Evolutionary conservation across 2,113 vertebrate genomes (phyloP).

Genomic region (Hippolais icterina): DNA sequence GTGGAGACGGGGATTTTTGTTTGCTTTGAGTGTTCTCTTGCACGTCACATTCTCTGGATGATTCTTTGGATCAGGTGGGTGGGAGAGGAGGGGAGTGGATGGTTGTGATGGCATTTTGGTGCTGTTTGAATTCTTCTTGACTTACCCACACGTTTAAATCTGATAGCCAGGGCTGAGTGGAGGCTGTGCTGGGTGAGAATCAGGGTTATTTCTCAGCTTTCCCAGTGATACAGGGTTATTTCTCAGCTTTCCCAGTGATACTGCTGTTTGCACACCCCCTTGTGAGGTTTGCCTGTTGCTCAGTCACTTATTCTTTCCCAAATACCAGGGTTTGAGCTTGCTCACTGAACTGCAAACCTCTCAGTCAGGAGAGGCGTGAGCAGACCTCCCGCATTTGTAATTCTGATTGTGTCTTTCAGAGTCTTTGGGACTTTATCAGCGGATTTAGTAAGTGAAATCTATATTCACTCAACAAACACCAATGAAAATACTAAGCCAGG

Average conservation of each 20-base stretch:
- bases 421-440: neutral
- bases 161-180: neutral
- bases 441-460: neutral
- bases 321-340: neutral
- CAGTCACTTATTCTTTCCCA: neutral
- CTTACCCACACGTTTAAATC: neutral
- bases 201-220: neutral
- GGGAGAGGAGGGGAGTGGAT: neutral
- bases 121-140: neutral
- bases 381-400: neutral
- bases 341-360: neutral
- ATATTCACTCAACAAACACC: neutral
- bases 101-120: neutral
- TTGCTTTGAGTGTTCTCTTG: neutral
- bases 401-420: neutral
- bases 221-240: neutral
- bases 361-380: neutral
- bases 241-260: neutral
- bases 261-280: neutral
- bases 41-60: accelerated
- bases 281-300: neutral
- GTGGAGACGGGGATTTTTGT: neutral
- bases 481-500: neutral
- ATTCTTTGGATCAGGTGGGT: neutral
- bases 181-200: neutral